These are phyloP conservation scores for Notolepis coatsorum DNA, from an alignment of 2,797 vertebrate genomes.

Conservation along the genomic window DNA sequence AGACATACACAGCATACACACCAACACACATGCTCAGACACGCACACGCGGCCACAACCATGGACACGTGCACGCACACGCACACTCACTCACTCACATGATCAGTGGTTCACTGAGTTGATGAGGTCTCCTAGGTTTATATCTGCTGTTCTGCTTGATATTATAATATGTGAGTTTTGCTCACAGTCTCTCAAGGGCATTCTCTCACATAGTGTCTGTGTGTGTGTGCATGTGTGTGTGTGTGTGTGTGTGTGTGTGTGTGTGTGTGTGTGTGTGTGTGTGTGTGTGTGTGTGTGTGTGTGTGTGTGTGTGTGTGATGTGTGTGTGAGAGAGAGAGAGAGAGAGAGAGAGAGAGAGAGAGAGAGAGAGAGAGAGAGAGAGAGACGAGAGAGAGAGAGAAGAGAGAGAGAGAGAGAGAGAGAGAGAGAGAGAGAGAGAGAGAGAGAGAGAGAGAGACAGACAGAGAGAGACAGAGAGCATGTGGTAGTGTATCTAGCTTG, in stretches of 20 bases:
- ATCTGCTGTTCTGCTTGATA: slow-evolving; percentile 5
- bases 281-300: slow-evolving; percentile 9
- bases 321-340: too few species aligned
- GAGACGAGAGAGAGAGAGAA: too few species aligned
- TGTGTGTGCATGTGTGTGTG: not conserved
- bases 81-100: not conserved
- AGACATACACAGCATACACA: not conserved
- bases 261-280: not conserved
- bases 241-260: slow-evolving; percentile 5
- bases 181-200: slow-evolving; percentile 27
- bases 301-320: slow-evolving; percentile 17
- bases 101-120: not conserved
- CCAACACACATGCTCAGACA: not conserved
- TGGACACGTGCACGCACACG: not conserved
- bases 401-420: too few species aligned
- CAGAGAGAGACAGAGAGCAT: too few species aligned
- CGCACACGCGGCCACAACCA: not conserved
- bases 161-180: slow-evolving; percentile 17
- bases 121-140: not conserved
- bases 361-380: too few species aligned
- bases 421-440: too few species aligned
- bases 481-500: too few species aligned
- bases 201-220: not conserved
- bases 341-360: too few species aligned
- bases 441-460: too few species aligned